These are phyloP conservation scores for Podocnemis expansa DNA, from an alignment of 2,113 vertebrate species.

Conservation along the genomic window DNA sequence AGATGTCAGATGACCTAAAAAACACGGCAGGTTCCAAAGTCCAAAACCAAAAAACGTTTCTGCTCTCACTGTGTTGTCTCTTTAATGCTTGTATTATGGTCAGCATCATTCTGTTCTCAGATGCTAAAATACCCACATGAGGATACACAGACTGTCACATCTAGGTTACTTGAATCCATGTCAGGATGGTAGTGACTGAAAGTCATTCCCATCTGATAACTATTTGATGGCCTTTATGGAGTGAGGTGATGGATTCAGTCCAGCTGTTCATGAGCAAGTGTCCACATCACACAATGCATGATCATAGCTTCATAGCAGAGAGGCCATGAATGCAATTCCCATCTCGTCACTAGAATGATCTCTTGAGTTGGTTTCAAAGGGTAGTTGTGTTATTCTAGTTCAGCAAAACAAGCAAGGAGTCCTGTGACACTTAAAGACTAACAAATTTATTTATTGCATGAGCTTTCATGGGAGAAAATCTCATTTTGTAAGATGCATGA, in stretches of 20 bases:
- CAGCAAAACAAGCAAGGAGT: too few species aligned
- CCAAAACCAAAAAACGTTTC: not conserved
- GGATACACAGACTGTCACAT: rapidly evolving
- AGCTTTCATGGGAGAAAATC: too few species aligned
- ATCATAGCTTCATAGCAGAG: rapidly evolving
- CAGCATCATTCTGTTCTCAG: not conserved
- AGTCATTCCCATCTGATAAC: not conserved
- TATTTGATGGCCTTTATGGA: not conserved
- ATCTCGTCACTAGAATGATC: not conserved
- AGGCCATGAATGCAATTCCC: not conserved
- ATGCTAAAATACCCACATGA: not conserved
- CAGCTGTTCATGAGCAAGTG: not conserved
- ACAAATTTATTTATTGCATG: too few species aligned
- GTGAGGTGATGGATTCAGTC: not conserved
- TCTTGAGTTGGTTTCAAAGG: too few species aligned
- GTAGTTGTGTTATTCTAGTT: too few species aligned
- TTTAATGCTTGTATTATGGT: not conserved
- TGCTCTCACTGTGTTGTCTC: not conserved
- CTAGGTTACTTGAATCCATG: not conserved
- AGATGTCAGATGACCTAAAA: not conserved
- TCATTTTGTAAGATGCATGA: too few species aligned
- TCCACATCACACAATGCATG: not conserved
- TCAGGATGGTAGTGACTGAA: not conserved
- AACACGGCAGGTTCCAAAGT: not conserved
- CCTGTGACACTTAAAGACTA: too few species aligned